Evolutionary conservation across 2,888 invertebrate species (phyloP).

Genomic region (Terebella lapidaria): DNA sequence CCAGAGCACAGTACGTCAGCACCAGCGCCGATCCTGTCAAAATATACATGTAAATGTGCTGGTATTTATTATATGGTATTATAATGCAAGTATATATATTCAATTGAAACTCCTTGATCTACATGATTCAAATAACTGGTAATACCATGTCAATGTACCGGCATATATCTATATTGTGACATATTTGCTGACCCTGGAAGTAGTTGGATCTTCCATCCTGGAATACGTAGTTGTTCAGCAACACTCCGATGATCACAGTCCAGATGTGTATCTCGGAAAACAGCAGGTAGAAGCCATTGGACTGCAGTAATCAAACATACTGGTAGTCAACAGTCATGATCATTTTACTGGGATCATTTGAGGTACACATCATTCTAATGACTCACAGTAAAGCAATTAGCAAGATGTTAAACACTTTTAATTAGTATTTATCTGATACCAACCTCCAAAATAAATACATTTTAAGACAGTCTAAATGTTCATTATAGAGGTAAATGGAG

Average conservation of each 20-base stretch:
- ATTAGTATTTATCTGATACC: too few relatives aligned
- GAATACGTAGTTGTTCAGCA: conserved; percentile 47
- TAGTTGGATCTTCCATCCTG: conserved; percentile 50
- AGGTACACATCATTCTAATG: too few relatives aligned
- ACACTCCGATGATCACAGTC: conserved; percentile 43
- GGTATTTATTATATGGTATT: too few relatives aligned
- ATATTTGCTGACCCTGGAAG: conserved; percentile 40
- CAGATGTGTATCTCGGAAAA: conserved; percentile 46
- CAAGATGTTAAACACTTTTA: too few relatives aligned
- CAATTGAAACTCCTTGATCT: too few relatives aligned
- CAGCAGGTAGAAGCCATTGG: conserved; percentile 35
- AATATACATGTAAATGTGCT: background rate
- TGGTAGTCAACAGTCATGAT: background rate
- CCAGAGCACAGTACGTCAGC: conserved; percentile 38
- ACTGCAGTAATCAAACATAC: conserved; percentile 23
- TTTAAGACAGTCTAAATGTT: too few relatives aligned
- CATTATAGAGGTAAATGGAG: too few relatives aligned
- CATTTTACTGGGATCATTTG: background rate
- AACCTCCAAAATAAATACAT: too few relatives aligned
- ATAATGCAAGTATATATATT: too few relatives aligned
- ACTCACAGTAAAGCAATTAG: too few relatives aligned
- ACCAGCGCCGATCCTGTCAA: conserved; percentile 39
- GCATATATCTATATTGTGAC: background rate
- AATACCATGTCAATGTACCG: background rate
- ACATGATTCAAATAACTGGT: background rate